Base-by-base conservation (phyloP, 2,888 invertebrate species). In the Drosophila histrio region DNA sequence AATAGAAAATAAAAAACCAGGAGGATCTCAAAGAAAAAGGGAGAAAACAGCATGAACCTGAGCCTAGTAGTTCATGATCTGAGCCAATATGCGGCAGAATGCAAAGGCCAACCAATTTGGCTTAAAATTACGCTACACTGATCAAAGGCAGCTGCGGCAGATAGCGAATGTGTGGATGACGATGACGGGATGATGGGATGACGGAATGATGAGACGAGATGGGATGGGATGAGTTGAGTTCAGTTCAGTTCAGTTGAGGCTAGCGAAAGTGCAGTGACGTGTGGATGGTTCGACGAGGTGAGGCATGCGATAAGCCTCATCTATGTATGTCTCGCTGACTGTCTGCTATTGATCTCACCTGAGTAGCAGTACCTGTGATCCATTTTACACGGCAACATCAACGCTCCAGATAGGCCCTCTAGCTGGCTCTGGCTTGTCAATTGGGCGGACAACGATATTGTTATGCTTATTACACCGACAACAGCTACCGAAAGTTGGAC, bases 391-490 rank as follows among this genome's bases (percentile, higher is more conserved):
- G 75, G 78, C 85, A 58, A 63, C 59, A 61, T 34, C 38, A 58
- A 15, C 87, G 84, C 87, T 79, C 73, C 70, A 86, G 80, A 81
- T 83, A 77, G 21, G 19, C 21, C 41, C 60, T 38, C 60, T 44
- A 28, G n/a, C 17, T n/a, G n/a, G n/a, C 66, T 32, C 63, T 66
- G 72, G 61, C 78, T 76, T 87, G 81, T 87, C 79, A 88, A 88
- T 89, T 84, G 90, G 90, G 90, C 84, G 90, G 89, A 87, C 90
- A 88, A 85, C 88, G 76, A 79, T 86, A 85, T 89, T 89, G 89
- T 88, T 89, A 89, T 88, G 89, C 89, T 88, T 87, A 89, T 90
- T 90, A 90, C 89, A 89, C 88, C 75, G 81, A 63, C 70, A 53
- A 53, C 61, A 77, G 90, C 90, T 90, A 90, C 90, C 86, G 90